phyloP scores from a whole-genome alignment of 2,888 invertebrate species.

The Aproaerema taeniolella region DNA sequence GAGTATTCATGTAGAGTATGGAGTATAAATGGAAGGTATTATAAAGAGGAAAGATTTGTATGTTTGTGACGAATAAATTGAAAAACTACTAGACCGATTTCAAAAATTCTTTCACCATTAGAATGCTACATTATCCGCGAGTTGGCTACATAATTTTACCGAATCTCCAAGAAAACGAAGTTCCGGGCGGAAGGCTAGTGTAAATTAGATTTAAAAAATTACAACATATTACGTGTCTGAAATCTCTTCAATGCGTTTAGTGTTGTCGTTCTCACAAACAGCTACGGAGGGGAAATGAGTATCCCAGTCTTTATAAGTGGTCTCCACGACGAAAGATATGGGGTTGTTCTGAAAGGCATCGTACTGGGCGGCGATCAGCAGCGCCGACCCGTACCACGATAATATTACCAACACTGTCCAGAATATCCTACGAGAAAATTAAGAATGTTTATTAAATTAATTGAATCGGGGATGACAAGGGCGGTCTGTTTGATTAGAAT shows the following conservation, averaged over 20 bases:
- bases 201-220: too few species aligned
- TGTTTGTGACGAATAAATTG: too few species aligned
- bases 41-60: too few species aligned
- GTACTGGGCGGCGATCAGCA: slow-evolving; percentile 77
- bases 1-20: too few species aligned
- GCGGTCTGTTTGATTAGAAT: not conserved
- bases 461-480: not conserved
- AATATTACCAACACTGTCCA: slow-evolving; percentile 79
- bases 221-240: slow-evolving; percentile 82
- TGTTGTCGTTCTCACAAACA: slow-evolving; percentile 84
- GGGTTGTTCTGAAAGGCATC: slow-evolving; percentile 83
- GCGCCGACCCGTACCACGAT: slow-evolving; percentile 79
- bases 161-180: too few species aligned
- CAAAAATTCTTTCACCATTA: too few species aligned
- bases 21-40: too few species aligned
- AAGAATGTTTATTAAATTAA: too few species aligned
- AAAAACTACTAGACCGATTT: too few species aligned
- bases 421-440: slow-evolving; percentile 70
- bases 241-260: slow-evolving; percentile 79
- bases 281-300: slow-evolving; percentile 84
- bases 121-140: too few species aligned
- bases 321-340: slow-evolving; percentile 87
- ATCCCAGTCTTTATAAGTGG: slow-evolving; percentile 85
- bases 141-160: too few species aligned
- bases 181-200: too few species aligned